These are phyloP conservation scores for Hydrocynus forskahlii DNA, from an alignment of 2,797 vertebrate species.

Conservation along the genomic window DNA sequence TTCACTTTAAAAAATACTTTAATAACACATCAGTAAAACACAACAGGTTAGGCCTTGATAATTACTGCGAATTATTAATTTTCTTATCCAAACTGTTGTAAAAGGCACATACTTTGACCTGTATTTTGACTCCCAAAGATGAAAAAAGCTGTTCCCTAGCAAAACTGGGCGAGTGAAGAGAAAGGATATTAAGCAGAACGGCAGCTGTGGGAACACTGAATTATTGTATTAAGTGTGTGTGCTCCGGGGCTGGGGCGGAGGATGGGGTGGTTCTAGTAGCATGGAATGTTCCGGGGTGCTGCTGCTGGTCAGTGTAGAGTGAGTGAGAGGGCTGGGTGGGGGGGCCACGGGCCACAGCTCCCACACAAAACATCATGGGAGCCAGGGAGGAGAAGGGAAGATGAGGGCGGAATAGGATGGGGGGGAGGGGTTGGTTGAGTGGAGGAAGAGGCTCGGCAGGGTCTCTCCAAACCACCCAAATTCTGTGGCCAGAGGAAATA, in stretches of 20 bases:
- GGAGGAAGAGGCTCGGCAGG: slow-evolving; percentile 79
- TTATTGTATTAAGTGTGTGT: slow-evolving; percentile 51
- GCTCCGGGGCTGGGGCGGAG: slow-evolving; percentile 47
- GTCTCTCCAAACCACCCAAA: slow-evolving; percentile 57
- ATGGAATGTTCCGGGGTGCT: slow-evolving; percentile 86
- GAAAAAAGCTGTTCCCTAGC: slow-evolving; percentile 7
- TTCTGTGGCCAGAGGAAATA: slow-evolving; percentile 77
- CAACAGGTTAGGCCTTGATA: too few species aligned
- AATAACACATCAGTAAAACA: too few species aligned
- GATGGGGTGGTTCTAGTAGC: slow-evolving; percentile 80
- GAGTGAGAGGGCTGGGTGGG: slow-evolving; percentile 78
- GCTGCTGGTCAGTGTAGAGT: slow-evolving; percentile 73
- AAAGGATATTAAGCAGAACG: slow-evolving; percentile 15
- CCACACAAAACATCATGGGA: slow-evolving; percentile 83
- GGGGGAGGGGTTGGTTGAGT: slow-evolving; percentile 69
- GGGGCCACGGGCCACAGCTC: slow-evolving; percentile 82
- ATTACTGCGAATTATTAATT: too few species aligned
- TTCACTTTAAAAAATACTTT: too few species aligned
- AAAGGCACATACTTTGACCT: too few species aligned
- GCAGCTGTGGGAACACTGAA: slow-evolving; percentile 53
- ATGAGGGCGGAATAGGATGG: slow-evolving; percentile 70
- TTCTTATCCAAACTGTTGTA: too few species aligned
- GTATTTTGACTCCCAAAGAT: neutral
- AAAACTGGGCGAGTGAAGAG: slow-evolving; percentile 26
- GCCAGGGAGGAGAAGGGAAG: slow-evolving; percentile 65